These are phyloP conservation scores for Typhlichthys eigenmanni DNA, from an alignment of 2,797 vertebrate genomes.

Conservation along the genomic window DNA sequence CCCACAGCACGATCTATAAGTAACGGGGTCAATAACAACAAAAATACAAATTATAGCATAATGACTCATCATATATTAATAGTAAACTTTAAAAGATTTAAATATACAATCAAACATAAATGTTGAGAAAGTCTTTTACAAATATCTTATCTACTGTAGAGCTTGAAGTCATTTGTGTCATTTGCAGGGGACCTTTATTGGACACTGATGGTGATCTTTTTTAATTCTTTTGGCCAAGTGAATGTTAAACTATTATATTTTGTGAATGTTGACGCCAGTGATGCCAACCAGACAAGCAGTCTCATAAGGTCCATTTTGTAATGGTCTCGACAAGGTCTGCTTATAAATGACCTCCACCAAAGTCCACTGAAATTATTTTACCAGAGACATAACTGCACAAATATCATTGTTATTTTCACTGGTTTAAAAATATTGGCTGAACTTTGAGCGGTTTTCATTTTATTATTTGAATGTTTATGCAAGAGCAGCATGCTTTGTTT, in stretches of 20 bases:
- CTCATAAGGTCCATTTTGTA: constrained; percentile 37
- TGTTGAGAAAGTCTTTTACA: constrained; percentile 25
- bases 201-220: constrained; percentile 17
- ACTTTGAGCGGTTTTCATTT: constrained; percentile 29
- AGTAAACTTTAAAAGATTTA: not conserved
- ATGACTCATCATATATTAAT: constrained; percentile 1
- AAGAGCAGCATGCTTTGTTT: constrained; percentile 46
- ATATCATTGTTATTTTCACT: constrained; percentile 1
- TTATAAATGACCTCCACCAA: constrained; percentile 4
- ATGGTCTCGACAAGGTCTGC: constrained; percentile 19
- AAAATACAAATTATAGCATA: constrained; percentile 5
- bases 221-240: constrained; percentile 31
- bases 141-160: constrained; percentile 9
- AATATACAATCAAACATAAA: constrained; percentile 39
- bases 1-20: not conserved
- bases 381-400: constrained; percentile 1
- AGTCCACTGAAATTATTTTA: constrained; percentile 17
- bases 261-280: constrained; percentile 12
- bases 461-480: constrained; percentile 45
- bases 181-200: constrained; percentile 14
- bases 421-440: not conserved
- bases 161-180: constrained; percentile 1
- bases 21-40: not conserved
- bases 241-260: constrained; percentile 33
- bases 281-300: constrained; percentile 4